Conservation (phyloP, 2,797 vertebrate genomes). For the Falco peregrinus region DNA sequence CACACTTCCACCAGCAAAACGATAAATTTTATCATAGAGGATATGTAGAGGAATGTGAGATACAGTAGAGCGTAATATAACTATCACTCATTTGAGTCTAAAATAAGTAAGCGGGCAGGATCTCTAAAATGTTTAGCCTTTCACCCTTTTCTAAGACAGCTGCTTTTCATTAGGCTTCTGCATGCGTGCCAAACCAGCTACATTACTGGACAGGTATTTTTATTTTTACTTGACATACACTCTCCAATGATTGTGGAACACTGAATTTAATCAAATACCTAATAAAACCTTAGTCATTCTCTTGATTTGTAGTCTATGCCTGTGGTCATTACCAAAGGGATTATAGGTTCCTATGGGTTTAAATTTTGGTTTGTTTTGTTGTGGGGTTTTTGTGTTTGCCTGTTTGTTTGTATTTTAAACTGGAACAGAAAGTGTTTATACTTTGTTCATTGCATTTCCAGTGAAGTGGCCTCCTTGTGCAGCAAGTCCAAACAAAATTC, state of each 20-base stretch:
- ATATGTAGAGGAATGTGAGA: neutral
- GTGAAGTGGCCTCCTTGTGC: neutral
- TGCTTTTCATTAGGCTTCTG: neutral
- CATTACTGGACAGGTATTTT: neutral
- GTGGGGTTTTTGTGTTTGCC: accelerated
- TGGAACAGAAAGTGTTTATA: neutral
- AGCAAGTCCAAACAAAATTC: neutral
- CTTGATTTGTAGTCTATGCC: neutral
- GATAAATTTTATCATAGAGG: neutral
- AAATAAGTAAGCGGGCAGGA: neutral
- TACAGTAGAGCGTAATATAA: neutral
- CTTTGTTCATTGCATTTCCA: neutral
- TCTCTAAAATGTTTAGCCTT: neutral
- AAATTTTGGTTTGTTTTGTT: neutral
- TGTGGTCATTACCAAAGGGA: neutral
- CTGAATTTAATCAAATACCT: neutral
- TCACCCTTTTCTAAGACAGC: neutral
- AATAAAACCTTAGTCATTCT: neutral
- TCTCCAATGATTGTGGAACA: neutral
- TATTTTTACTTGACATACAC: neutral
- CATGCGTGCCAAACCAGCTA: neutral
- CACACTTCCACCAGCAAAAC: neutral
- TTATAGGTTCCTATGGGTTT: neutral
- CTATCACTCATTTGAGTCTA: neutral
- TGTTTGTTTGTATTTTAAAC: neutral